Conservation (phyloP, 1,140 invertebrate genomes). For the Drosophila orosa region DNA sequence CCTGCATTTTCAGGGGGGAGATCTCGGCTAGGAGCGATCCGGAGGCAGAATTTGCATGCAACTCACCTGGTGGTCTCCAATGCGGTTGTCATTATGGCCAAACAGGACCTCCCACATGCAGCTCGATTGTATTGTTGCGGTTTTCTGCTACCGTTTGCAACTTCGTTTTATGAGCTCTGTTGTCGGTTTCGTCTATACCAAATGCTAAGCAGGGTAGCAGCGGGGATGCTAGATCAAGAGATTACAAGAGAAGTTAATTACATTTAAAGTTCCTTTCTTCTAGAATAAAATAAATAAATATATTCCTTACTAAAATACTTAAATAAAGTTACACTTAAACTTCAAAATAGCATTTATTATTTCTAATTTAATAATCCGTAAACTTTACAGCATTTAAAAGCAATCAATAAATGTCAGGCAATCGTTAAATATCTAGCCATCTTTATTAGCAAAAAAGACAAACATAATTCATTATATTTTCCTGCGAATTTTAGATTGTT, state of each 20-base stretch:
- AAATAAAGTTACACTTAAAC: background rate
- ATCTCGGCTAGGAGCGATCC: background rate
- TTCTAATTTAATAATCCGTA: background rate
- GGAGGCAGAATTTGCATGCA: conserved; percentile 66
- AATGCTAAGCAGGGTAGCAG: conserved; percentile 24
- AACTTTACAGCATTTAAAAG: background rate
- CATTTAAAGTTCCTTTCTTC: background rate
- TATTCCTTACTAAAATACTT: background rate
- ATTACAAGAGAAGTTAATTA: background rate
- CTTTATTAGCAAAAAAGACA: background rate
- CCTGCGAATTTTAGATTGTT: background rate
- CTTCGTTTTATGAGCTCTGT: conserved; percentile 57
- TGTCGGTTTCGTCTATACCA: conserved; percentile 55
- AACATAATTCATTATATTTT: background rate
- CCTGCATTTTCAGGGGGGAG: conserved; percentile 55
- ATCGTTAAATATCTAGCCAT: background rate
- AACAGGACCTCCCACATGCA: conserved; percentile 81
- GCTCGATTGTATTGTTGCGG: conserved; percentile 77
- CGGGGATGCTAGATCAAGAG: conserved; percentile 7
- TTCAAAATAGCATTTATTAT: background rate
- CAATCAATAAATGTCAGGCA: background rate
- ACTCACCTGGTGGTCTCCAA: conserved; percentile 72
- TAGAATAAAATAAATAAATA: background rate
- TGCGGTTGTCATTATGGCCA: conserved; percentile 78
- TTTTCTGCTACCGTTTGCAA: conserved; percentile 78